Percentiles rank a stretch among this genome's conserved stretches.
Evolutionary conservation across 2,113 vertebrate genomes (phyloP).

Genomic region (Python bivittatus): DNA sequence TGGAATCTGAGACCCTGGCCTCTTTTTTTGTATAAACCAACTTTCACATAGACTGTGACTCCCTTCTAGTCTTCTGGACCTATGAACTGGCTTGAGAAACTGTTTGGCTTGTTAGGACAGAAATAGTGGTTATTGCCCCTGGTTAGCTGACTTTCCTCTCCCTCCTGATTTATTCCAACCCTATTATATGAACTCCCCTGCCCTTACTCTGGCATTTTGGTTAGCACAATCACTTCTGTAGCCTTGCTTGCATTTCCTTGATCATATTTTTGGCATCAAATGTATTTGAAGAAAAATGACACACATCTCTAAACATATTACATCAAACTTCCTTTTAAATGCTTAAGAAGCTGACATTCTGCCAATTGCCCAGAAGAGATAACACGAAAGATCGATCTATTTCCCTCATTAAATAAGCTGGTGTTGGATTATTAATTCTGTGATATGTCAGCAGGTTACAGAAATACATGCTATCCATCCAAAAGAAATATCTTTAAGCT

Average conservation of each 20-base stretch:
- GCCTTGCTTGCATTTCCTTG: background rate
- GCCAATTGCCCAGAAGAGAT: conserved; percentile 21
- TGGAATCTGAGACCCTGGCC: background rate
- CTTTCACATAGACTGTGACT: background rate
- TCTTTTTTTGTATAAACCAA: background rate
- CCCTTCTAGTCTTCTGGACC: background rate
- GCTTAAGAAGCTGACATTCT: conserved; percentile 38
- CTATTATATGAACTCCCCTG: background rate
- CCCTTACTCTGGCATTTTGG: background rate
- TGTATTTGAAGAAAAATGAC: background rate
- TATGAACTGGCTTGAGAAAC: background rate
- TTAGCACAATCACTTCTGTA: background rate
- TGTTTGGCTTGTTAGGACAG: background rate
- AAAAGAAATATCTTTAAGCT: conserved; percentile 46
- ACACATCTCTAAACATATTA: conserved; percentile 41
- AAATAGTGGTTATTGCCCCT: too few relatives aligned
- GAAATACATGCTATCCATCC: conserved; percentile 11
- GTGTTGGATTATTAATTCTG: conserved; percentile 40
- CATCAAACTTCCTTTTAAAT: conserved; percentile 39
- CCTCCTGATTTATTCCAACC: background rate
- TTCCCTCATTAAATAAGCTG: conserved; percentile 53
- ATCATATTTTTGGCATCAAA: background rate
- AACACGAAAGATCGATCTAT: conserved; percentile 25
- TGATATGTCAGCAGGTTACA: conserved; percentile 39
- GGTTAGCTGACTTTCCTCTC: background rate